These are phyloP conservation scores for Ahaetulla prasina DNA, from an alignment of 2,113 vertebrate species.

Conservation along the genomic window DNA sequence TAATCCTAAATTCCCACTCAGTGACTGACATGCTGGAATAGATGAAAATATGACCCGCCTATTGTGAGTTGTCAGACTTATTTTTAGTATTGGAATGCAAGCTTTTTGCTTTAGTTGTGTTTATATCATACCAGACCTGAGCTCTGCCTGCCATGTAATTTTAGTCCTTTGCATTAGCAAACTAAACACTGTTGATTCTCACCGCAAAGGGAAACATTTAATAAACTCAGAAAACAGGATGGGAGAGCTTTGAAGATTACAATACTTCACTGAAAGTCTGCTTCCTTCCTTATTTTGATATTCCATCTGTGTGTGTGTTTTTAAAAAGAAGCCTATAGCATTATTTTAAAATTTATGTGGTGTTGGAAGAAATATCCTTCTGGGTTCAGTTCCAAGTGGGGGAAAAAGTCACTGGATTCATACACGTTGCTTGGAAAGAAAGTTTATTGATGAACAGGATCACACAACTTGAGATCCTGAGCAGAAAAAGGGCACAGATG, in stretches of 20 bases:
- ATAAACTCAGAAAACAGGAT: conserved; percentile 51
- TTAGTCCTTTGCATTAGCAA: conserved; percentile 8
- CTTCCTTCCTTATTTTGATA: neutral
- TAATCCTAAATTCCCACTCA: neutral
- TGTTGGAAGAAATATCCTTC: no score
- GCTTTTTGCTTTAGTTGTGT: neutral
- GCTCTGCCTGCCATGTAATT: neutral
- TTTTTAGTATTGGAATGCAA: conserved; percentile 12
- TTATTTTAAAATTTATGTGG: neutral
- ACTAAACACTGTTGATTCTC: neutral
- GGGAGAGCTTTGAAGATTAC: neutral
- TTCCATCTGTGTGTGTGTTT: neutral
- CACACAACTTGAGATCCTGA: no score
- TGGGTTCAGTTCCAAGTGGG: no score
- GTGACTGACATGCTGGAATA: conserved; percentile 8
- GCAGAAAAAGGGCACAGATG: no score
- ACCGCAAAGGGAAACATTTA: neutral
- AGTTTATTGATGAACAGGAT: no score
- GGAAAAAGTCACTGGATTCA: no score
- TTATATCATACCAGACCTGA: neutral
- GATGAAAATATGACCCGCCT: neutral
- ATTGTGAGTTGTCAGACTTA: conserved; percentile 9
- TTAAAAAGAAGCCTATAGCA: neutral
- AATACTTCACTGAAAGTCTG: neutral
- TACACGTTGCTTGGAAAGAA: no score